phyloP scores from a whole-genome alignment of 2,113 vertebrate genomes.

The Halichoeres trimaculatus region DNA sequence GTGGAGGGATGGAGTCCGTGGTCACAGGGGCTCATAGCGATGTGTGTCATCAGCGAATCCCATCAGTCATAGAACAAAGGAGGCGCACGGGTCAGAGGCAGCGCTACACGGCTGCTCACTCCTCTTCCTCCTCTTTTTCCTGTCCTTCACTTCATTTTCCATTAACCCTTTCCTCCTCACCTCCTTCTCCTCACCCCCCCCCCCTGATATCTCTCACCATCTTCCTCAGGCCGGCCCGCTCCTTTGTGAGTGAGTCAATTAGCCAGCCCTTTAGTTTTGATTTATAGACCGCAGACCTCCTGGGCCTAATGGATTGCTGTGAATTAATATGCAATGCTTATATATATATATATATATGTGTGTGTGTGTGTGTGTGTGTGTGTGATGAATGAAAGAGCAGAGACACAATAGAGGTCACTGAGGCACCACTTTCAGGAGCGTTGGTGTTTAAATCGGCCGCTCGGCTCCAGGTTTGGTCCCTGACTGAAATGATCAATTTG shows the following conservation, averaged over 20 bases:
- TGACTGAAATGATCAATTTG: constrained; percentile 41
- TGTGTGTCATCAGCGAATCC: constrained; percentile 44
- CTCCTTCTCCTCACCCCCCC: not conserved
- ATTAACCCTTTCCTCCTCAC: constrained; percentile 42
- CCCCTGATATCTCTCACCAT: constrained; percentile 5
- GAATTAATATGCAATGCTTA: constrained; percentile 76
- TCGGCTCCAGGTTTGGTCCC: not conserved
- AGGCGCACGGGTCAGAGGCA: constrained; percentile 49
- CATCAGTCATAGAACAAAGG: constrained; percentile 73
- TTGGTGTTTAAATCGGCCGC: constrained; percentile 22
- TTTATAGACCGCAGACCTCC: constrained; percentile 69
- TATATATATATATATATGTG: not conserved
- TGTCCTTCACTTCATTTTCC: constrained; percentile 37
- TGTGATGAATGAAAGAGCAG: constrained; percentile 70
- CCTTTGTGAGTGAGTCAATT: constrained; percentile 71
- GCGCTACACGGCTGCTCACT: constrained; percentile 2
- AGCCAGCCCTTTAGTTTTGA: constrained; percentile 70
- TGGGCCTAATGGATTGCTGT: constrained; percentile 68
- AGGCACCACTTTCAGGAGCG: constrained; percentile 23
- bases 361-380: constrained; percentile 4
- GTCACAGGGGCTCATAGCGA: constrained; percentile 50
- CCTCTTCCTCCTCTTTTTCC: constrained; percentile 21
- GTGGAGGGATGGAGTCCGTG: constrained; percentile 48
- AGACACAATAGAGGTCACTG: constrained; percentile 74
- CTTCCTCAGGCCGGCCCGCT: constrained; percentile 19